A percentile compares a stretch with the other conserved stretches of the same genome.
Evolutionary conservation across 2,113 vertebrate species (phyloP).

Genomic region (Cyanocitta stelleri): DNA sequence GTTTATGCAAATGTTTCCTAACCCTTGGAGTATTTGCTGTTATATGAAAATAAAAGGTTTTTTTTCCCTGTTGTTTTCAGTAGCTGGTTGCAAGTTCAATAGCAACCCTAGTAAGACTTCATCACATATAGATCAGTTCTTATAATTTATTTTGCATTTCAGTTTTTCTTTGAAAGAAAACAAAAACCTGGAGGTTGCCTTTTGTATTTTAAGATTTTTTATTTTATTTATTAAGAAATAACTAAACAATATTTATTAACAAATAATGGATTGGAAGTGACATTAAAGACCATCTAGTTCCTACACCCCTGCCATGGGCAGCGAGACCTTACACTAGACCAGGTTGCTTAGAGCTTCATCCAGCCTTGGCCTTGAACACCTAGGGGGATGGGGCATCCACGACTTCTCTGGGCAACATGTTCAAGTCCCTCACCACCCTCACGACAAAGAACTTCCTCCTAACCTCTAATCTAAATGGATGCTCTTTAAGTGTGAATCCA

Average conservation of each 20-base stretch:
- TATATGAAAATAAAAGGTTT: not conserved
- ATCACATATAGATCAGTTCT: not conserved
- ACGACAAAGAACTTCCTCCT: not conserved
- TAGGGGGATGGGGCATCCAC: fast-evolving
- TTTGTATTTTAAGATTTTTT: not conserved
- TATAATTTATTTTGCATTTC: not conserved
- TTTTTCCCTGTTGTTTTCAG: not conserved
- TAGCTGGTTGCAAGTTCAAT: not conserved
- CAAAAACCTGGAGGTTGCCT: not conserved
- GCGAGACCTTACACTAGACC: not conserved
- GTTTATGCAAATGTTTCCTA: not conserved
- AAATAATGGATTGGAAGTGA: not conserved
- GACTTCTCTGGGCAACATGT: not conserved
- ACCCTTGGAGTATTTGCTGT: not conserved
- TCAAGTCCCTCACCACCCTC: not conserved
- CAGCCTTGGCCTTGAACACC: not conserved
- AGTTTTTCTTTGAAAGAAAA: not conserved
- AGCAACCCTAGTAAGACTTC: not conserved
- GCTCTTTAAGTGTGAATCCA: not conserved
- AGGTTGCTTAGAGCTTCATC: not conserved
- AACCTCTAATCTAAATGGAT: not conserved
- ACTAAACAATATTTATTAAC: not conserved
- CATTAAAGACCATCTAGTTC: not conserved
- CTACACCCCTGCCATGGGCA: not conserved
- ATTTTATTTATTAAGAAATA: not conserved